phyloP scores from a whole-genome alignment of 1,140 invertebrate genomes.

The Plutomurus gul region DNA sequence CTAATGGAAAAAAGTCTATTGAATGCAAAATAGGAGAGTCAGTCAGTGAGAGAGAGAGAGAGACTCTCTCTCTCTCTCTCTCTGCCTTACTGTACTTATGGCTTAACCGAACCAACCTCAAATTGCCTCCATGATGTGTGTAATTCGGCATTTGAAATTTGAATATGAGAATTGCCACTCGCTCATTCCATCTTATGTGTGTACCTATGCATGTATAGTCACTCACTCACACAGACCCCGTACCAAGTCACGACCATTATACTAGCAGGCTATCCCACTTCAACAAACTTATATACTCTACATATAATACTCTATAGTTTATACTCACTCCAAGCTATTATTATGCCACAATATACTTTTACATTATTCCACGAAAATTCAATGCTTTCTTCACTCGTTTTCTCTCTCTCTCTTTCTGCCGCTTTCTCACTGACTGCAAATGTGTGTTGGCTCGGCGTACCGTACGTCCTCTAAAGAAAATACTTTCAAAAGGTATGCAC shows the following conservation, averaged over 20 bases:
- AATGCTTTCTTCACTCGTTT: not conserved
- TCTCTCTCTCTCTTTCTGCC: not conserved
- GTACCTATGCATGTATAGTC: not conserved
- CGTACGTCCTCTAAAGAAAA: too few relatives aligned
- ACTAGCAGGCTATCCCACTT: not conserved
- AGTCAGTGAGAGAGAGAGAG: not conserved
- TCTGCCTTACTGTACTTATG: conserved; percentile 23
- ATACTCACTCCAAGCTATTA: not conserved
- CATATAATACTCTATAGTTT: too few relatives aligned
- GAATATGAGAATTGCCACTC: conserved; percentile 50
- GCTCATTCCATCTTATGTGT: not conserved
- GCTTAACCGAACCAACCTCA: conserved; percentile 40
- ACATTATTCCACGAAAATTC: not conserved
- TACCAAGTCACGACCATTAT: conserved; percentile 14
- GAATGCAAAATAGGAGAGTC: conserved; percentile 51
- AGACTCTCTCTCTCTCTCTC: too few relatives aligned
- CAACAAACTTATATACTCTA: not conserved
- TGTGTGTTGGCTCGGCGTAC: too few relatives aligned
- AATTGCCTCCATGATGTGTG: conserved; percentile 48
- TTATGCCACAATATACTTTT: conserved; percentile 4
- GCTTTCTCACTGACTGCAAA: too few relatives aligned
- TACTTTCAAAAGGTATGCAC: too few relatives aligned
- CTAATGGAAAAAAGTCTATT: conserved; percentile 54
- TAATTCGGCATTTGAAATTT: conserved; percentile 42
- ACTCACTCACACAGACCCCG: too few relatives aligned